Conservation (phyloP, 2,888 invertebrate genomes). For the Crematogaster levior region DNA sequence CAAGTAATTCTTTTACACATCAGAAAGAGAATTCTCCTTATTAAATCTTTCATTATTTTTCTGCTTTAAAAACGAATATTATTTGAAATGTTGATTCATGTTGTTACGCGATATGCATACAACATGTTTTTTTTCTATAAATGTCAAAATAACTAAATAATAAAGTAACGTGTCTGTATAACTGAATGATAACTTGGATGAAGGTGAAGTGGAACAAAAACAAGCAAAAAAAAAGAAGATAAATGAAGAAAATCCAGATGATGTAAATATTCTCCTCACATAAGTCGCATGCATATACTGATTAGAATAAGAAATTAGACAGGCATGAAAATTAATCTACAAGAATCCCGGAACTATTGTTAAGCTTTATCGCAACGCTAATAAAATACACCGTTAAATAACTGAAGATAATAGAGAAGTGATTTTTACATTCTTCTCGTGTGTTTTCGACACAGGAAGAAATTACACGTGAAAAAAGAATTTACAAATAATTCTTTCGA, state of each 20-base stretch:
- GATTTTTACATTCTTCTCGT: not conserved
- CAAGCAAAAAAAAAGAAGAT: not conserved
- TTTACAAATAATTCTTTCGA: no score
- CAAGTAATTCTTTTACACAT: not conserved
- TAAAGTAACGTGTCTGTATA: not conserved
- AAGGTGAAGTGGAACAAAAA: not conserved
- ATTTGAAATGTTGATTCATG: constrained; percentile 3
- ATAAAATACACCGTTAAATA: not conserved
- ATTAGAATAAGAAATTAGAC: not conserved
- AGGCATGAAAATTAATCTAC: not conserved
- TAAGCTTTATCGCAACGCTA: not conserved
- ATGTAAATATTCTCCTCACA: not conserved
- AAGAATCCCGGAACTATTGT: not conserved
- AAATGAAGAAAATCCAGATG: not conserved
- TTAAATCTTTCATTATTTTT: not conserved
- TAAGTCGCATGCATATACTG: no score
- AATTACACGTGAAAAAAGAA: not conserved
- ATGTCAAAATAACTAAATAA: constrained; percentile 8
- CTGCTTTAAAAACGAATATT: not conserved
- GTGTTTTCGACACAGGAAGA: not conserved
- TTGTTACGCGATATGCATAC: no score
- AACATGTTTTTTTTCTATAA: no score
- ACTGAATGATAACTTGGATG: not conserved
- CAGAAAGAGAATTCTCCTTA: not conserved
- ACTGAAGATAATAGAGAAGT: not conserved